Evolutionary conservation across 2,797 vertebrate genomes (phyloP), one percentile per base, ranked within the genome.

Genomic region (Tauraco hartlaubi): DNA sequence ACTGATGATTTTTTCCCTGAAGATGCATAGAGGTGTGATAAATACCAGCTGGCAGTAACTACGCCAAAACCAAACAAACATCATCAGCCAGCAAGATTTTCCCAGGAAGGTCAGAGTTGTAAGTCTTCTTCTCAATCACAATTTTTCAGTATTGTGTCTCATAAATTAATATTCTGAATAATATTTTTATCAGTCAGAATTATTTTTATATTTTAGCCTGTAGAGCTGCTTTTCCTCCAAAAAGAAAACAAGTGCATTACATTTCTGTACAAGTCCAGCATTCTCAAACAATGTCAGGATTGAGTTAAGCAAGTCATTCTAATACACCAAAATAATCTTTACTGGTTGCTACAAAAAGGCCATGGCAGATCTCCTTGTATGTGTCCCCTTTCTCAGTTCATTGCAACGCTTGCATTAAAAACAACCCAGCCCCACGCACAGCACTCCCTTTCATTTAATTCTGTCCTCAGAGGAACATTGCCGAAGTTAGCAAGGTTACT

Each of bases 161-260:
- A 15, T 12, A 31, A 31, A 56, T 55, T 92, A 71, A 67, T 55
- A 55, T 43, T 73, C 51, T 67, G 33, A 75, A 86, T 64, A 82
- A 35, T 56, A 76, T 89, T 92, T 93, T 96, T 54, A 72, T 91
- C 91, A 81, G 74, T 86, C 73, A 94, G 48, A 91, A 90, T 91
- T 64, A 28, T 79, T 96, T 95, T 85, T 59, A 49, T 76, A 85
- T 84, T 85, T 95, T 94, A 87, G 67, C 49, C 46, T 61, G 56
- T 83, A 94, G 94, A 95, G 63, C 48, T 94, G 15, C 62, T 84
- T 91, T 96, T 61, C 22, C 48, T 82, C 31, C 37, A 74, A 20
- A 58, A 59, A 46, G 39, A 68, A 52, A 88, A 22, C 6, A 80
- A 68, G 29, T 35, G 4, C 11, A 33, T 61, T 81, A 37, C 8